phyloP scores from a whole-genome alignment of 2,888 invertebrate species.

The Rhagonycha lutea region DNA sequence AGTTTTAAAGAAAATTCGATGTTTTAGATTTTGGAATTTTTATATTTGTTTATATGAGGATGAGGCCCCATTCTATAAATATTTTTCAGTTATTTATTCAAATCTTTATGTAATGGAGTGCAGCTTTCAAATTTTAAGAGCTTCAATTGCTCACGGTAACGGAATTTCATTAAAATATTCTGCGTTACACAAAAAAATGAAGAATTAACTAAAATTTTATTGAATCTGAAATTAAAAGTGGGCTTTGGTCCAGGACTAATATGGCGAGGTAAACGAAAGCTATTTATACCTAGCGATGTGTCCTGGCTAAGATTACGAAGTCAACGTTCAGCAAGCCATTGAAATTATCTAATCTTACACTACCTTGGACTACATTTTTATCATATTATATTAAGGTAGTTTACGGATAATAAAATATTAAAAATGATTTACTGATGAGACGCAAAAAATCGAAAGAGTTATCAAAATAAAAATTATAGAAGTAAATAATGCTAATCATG shows the following conservation, averaged over 20 bases:
- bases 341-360: constrained; percentile 29
- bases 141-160: neutral
- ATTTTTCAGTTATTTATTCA: neutral
- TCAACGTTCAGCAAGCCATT: constrained; percentile 20
- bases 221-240: constrained; percentile 13
- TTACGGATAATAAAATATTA: neutral
- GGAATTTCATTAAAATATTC: neutral
- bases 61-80: neutral
- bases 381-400: neutral
- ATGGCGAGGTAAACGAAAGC: constrained; percentile 37
- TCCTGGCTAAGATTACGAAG: constrained; percentile 31
- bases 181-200: neutral
- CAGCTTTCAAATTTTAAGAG: neutral
- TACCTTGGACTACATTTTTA: constrained; percentile 20
- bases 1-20: neutral
- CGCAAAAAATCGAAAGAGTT: neutral
- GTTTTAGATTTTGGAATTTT: neutral
- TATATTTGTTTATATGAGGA: neutral
- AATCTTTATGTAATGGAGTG: neutral
- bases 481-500: neutral
- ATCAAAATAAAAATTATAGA: too few relatives aligned
- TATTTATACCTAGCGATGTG: constrained; percentile 32
- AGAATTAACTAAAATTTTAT: constrained; percentile 2
- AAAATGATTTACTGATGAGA: neutral
- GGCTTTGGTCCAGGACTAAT: constrained; percentile 35